phyloP scores from a whole-genome alignment of 2,797 vertebrate species.

The Crenuchus spilurus region DNA sequence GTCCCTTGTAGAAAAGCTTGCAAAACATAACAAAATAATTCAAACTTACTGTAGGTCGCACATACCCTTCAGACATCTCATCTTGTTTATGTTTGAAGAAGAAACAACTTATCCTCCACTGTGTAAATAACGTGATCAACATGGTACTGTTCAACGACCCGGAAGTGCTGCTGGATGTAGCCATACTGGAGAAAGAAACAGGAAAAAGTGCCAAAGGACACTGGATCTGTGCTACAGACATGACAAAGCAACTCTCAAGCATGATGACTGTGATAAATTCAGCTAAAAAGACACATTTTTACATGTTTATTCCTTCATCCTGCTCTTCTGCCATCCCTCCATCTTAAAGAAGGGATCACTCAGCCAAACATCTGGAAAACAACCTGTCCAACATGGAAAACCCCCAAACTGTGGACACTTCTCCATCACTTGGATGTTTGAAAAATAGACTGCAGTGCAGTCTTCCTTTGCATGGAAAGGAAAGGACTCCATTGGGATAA shows the following conservation, averaged over 20 bases:
- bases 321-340: background rate
- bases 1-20: too few relatives aligned
- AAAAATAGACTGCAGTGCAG: background rate
- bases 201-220: conserved; percentile 9
- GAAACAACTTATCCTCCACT: too few relatives aligned
- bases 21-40: too few relatives aligned
- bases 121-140: background rate
- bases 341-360: background rate
- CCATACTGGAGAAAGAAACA: conserved; percentile 42
- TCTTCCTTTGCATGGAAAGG: too few relatives aligned
- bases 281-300: background rate
- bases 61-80: too few relatives aligned
- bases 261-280: conserved; percentile 12
- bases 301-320: background rate
- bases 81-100: too few relatives aligned
- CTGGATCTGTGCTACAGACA: background rate
- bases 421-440: background rate
- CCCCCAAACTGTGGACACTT: background rate
- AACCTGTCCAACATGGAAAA: background rate
- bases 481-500: too few relatives aligned
- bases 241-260: conserved; percentile 1
- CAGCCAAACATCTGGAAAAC: conserved; percentile 6
- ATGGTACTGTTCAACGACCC: conserved; percentile 22
- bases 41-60: too few relatives aligned
- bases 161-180: conserved; percentile 46